Evolutionary conservation across 1,140 invertebrate genomes (phyloP).

Genomic region (Tetraneura akinire): DNA sequence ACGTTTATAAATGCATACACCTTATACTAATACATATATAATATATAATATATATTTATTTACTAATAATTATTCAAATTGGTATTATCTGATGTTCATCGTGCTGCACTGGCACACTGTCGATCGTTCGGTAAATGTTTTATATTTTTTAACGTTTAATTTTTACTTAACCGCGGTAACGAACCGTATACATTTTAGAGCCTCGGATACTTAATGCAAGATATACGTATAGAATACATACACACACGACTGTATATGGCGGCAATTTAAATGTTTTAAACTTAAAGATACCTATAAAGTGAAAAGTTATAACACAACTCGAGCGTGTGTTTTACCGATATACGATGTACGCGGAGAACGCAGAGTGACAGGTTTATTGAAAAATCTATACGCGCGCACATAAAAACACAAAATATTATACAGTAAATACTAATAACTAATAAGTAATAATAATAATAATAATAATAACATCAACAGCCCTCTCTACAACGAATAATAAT

Average conservation of each 20-base stretch:
- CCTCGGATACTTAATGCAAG: neutral
- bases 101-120: neutral
- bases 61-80: conserved; percentile 5
- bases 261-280: neutral
- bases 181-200: neutral
- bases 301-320: neutral
- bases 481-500: neutral
- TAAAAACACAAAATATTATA: neutral
- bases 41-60: no score
- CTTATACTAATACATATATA: no score
- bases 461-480: conserved; percentile 5
- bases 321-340: neutral
- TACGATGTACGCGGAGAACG: neutral
- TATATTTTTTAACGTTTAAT: no score
- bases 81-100: neutral
- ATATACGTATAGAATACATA: neutral
- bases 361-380: conserved; percentile 2
- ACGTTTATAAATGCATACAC: no score
- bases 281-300: conserved; percentile 7
- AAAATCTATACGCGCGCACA: neutral
- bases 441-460: no score
- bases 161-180: no score
- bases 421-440: no score
- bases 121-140: neutral
- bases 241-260: neutral